Percentiles rank a stretch among this genome's conserved stretches.
phyloP scores from a whole-genome alignment of 2,888 invertebrate genomes.

The Caenorhabditis japonica region DNA sequence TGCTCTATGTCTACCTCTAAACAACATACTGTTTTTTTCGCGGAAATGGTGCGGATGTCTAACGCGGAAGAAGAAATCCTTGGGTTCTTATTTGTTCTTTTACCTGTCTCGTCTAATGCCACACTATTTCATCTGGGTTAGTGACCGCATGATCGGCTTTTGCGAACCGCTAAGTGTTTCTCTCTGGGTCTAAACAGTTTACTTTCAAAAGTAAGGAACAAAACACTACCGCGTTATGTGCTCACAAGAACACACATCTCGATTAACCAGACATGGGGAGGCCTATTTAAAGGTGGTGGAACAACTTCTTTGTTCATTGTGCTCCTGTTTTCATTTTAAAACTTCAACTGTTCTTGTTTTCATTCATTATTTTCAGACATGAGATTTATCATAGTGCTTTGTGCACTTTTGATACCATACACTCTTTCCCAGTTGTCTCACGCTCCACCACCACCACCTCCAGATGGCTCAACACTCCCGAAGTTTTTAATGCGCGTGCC shows the following conservation, averaged over 20 bases:
- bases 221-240: slow-evolving; percentile 19
- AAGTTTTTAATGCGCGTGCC: slow-evolving; percentile 35
- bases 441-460: slow-evolving; percentile 16
- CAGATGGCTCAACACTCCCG: slow-evolving; percentile 33
- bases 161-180: slow-evolving; percentile 11
- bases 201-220: too few species aligned
- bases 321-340: too few species aligned
- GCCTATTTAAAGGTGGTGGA: slow-evolving; percentile 24
- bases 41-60: slow-evolving; percentile 41
- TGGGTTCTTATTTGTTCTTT: slow-evolving; percentile 9
- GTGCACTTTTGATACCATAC: slow-evolving; percentile 5
- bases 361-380: slow-evolving; percentile 5
- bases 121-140: slow-evolving; percentile 11
- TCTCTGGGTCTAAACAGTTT: background rate
- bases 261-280: slow-evolving; percentile 12
- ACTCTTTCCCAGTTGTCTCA: slow-evolving; percentile 8
- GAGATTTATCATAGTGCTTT: slow-evolving; percentile 27
- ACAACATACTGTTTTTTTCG: background rate
- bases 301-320: background rate
- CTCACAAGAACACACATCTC: slow-evolving; percentile 44
- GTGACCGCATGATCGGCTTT: slow-evolving; percentile 40
- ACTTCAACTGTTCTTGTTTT: background rate
- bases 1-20: background rate
- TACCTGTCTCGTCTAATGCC: slow-evolving; percentile 7
- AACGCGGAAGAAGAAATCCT: slow-evolving; percentile 35